Percentiles rank a stretch among this genome's conserved stretches.
These are phyloP conservation scores for Mythimna loreyi DNA, from an alignment of 2,888 invertebrate species.

Conservation along the genomic window DNA sequence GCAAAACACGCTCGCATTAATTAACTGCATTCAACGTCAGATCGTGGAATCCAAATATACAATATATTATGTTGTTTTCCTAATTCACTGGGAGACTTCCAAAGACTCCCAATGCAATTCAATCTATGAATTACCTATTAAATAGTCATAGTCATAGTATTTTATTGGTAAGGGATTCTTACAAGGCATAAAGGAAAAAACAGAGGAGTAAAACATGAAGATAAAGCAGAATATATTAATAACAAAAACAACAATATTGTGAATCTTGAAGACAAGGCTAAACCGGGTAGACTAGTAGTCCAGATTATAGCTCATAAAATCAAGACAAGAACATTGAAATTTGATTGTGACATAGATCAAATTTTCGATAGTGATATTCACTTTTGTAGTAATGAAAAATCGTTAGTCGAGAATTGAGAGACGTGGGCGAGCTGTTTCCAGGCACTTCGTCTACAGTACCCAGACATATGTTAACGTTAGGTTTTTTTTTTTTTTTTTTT, in stretches of 20 bases:
- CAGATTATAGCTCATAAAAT: constrained; percentile 3
- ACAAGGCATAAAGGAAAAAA: no score
- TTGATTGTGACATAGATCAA: constrained; percentile 20
- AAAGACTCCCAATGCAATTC: not conserved
- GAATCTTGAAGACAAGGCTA: not conserved
- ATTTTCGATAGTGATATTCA: constrained; percentile 45
- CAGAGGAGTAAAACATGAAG: not conserved
- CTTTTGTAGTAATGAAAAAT: constrained; percentile 43
- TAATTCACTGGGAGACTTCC: constrained; percentile 4
- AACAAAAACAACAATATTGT: not conserved
- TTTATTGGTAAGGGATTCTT: no score
- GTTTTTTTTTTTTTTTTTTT: no score
- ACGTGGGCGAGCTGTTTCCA: constrained; percentile 65
- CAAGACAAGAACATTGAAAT: not conserved
- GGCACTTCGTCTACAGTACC: constrained; percentile 49
- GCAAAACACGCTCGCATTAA: constrained; percentile 27
- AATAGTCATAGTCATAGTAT: no score
- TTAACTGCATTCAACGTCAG: constrained; percentile 11
- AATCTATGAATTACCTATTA: constrained; percentile 23
- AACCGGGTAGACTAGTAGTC: not conserved
- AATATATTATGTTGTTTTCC: constrained; percentile 6
- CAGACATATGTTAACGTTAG: constrained; percentile 8
- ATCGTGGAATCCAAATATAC: not conserved
- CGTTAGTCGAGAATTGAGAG: constrained; percentile 43
- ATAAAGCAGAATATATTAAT: not conserved